phyloP scores from a whole-genome alignment of 2,113 vertebrate genomes.

The Microtus oregoni region DNA sequence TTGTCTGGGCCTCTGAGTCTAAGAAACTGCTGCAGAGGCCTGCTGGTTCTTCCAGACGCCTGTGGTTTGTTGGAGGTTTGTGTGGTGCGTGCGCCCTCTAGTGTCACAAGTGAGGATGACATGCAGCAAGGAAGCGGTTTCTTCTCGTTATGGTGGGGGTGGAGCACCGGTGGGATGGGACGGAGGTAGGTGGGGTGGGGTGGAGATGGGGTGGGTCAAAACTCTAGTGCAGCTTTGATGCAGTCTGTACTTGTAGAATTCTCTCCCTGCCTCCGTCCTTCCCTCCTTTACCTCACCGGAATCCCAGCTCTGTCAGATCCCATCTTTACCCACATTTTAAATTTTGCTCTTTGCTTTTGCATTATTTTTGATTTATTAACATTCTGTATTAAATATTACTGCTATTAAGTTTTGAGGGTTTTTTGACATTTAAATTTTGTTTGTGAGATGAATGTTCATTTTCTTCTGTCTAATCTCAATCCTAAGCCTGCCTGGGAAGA shows the following conservation, averaged over 20 bases:
- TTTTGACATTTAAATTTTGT: not conserved
- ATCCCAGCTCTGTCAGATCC: not conserved
- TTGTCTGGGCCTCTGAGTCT: constrained; percentile 1
- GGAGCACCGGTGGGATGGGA: not conserved
- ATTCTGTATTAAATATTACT: not conserved
- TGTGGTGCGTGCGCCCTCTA: not conserved
- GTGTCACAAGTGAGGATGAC: not conserved
- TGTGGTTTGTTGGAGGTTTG: not conserved
- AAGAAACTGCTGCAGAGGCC: not conserved
- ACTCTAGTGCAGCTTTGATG: not conserved
- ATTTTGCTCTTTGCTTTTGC: not conserved
- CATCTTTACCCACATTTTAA: not conserved
- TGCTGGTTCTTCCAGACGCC: not conserved
- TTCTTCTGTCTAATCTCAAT: not conserved
- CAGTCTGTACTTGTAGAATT: not conserved
- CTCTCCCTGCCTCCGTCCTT: not conserved
- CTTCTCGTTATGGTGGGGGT: not conserved
- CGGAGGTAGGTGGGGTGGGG: no score
- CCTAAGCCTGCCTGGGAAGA: not conserved
- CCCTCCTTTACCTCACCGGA: not conserved
- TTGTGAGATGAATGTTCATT: not conserved
- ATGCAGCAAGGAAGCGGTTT: not conserved
- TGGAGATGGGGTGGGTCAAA: not conserved
- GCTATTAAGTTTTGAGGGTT: not conserved
- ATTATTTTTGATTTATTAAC: not conserved